Conservation (phyloP, 2,797 vertebrate species). For the Kryptolebias ocellatus region DNA sequence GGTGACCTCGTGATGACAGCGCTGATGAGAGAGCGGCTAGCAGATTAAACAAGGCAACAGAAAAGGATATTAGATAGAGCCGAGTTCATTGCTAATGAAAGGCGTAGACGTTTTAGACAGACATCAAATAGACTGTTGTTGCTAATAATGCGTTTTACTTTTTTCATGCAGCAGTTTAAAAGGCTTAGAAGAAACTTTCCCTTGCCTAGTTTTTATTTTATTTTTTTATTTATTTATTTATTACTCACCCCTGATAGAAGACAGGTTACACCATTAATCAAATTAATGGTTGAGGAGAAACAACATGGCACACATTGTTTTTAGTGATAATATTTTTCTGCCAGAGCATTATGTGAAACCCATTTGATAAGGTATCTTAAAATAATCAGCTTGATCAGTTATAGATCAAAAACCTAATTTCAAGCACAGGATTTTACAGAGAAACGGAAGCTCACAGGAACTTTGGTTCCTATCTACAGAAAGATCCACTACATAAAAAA, state of each 20-base stretch:
- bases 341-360: background rate
- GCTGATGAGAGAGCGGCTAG: conserved; percentile 16
- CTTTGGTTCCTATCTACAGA: background rate
- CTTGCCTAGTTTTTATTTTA: no score
- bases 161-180: background rate
- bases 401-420: background rate
- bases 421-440: no score
- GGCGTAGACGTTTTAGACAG: background rate
- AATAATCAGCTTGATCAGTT: background rate
- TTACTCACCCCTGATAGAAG: no score
- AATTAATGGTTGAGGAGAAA: no score
- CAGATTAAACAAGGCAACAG: conserved; percentile 38
- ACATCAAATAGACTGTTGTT: background rate
- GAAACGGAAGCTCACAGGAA: background rate
- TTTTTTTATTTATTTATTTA: no score
- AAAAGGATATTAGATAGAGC: conserved; percentile 29
- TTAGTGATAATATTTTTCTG: background rate
- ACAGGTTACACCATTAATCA: no score
- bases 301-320: no score
- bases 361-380: background rate
- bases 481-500: background rate
- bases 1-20: conserved; percentile 37
- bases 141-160: background rate
- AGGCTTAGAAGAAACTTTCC: background rate
- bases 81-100: conserved; percentile 22